A percentile compares a stretch with the other conserved stretches of the same genome.
Evolutionary conservation across 2,888 invertebrate species (phyloP).

Genomic region (Gryllus longicercus): DNA sequence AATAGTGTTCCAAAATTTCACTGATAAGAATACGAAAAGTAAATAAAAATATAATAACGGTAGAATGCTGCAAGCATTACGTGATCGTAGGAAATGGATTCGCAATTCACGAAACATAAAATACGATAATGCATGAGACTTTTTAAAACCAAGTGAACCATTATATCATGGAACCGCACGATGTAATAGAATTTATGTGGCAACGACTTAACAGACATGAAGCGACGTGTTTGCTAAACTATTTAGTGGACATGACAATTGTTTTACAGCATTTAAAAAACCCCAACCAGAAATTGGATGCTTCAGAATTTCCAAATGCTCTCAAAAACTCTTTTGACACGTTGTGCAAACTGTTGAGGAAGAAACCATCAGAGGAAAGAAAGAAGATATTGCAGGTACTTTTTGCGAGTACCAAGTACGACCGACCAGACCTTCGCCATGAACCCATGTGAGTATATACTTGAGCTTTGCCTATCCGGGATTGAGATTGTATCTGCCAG

Average conservation of each 20-base stretch:
- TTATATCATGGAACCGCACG: background rate
- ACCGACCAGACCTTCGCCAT: background rate
- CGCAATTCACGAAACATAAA: no score
- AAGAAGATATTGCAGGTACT: slow-evolving; percentile 1
- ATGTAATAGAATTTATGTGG: background rate
- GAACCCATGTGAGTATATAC: background rate
- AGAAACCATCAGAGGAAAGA: background rate
- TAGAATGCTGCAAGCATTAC: no score
- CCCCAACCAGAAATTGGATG: background rate
- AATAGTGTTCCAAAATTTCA: no score
- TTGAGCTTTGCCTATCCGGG: background rate
- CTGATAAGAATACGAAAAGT: no score
- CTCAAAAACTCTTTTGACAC: background rate
- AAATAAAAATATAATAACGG: no score
- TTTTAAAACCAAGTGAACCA: no score
- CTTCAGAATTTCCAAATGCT: background rate
- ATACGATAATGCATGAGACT: no score
- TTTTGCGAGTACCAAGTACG: background rate
- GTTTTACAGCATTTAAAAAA: background rate
- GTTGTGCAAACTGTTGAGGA: background rate
- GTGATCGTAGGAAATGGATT: no score
- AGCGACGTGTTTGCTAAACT: background rate
- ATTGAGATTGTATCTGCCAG: no score
- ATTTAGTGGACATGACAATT: background rate
- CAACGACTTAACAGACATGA: background rate